Evolutionary conservation across 1,140 invertebrate genomes (phyloP), one percentile per base, ranked within the genome.

Genomic region (Pemphigus obesinymphae): DNA sequence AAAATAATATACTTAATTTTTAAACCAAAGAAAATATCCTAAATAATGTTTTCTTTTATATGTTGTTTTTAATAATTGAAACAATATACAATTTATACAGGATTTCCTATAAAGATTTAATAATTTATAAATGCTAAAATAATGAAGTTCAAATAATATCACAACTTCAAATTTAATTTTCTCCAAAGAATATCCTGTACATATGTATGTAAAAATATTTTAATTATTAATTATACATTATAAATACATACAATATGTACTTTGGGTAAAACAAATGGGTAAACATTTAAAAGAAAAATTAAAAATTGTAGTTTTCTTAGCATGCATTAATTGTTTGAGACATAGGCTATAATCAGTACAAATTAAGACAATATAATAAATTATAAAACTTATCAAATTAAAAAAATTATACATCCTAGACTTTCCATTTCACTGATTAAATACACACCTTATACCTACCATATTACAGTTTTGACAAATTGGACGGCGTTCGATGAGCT

Each of bases 381-480:
- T 73, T 31, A 73, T 50, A 73, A 48, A 72, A 73, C n/a, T 29
- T 23, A 0, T 72, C 40, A 72, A 72, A 72, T 58, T 45, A 72
- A 45, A 72, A 72, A 70, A 70, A 50, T 31, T 13, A 43, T 61
- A 80, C 76, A 80, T 58, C 76, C 55, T 80, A 61, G 55, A 20
- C 53, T 61, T 80, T 80, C 76, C 76, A 45, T 63, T 43, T 80
- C 76, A 80, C 55, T 40, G 76, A 80, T 80, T 61, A 61, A 80
- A 80, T 80, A 80, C 76, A 80, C 76, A 80, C 76, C 53, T 80
- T 80, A 80, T 80, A 80, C 76, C 76, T 80, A 80, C 76, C 76
- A 80, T 58, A 61, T 45, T 61, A 76, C 53, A 80, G 76, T 15
- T 80, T 80, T 63, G 76, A 58, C 76, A 80, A 63, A 80, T 78